Conservation (phyloP, 2,113 vertebrate genomes). For the Ahaetulla prasina region DNA sequence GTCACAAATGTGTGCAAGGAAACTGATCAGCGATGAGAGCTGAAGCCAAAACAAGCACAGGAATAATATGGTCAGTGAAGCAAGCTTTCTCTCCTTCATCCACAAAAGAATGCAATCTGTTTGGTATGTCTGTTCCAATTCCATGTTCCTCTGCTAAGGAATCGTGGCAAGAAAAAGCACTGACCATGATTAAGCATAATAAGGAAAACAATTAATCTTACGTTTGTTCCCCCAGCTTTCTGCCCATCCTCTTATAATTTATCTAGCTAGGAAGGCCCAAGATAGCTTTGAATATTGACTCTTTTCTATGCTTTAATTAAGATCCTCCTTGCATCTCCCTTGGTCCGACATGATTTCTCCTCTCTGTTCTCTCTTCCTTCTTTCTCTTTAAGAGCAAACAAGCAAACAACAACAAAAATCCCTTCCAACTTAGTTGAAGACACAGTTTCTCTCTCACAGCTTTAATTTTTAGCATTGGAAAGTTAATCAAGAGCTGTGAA, state of each 20-base stretch:
- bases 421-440: slow-evolving; percentile 34
- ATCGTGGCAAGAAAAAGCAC: not conserved
- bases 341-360: not conserved
- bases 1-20: not conserved
- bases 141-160: not conserved
- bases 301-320: slow-evolving; percentile 21
- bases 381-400: slow-evolving; percentile 3
- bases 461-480: slow-evolving; percentile 50
- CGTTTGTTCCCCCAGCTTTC: not conserved
- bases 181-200: not conserved
- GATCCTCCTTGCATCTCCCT: not conserved
- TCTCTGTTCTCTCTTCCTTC: not conserved
- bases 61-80: not conserved
- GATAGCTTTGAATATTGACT: not conserved
- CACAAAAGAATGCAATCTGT: not conserved
- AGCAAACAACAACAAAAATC: not conserved
- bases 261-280: not conserved
- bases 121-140: not conserved
- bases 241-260: not conserved
- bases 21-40: not conserved
- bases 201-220: slow-evolving; percentile 11
- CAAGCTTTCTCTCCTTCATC: not conserved
- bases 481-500: slow-evolving; percentile 47
- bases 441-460: slow-evolving; percentile 13
- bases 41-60: not conserved